These are phyloP conservation scores for Dicyrtoma fusca DNA, from an alignment of 2,888 invertebrate species.

Conservation along the genomic window DNA sequence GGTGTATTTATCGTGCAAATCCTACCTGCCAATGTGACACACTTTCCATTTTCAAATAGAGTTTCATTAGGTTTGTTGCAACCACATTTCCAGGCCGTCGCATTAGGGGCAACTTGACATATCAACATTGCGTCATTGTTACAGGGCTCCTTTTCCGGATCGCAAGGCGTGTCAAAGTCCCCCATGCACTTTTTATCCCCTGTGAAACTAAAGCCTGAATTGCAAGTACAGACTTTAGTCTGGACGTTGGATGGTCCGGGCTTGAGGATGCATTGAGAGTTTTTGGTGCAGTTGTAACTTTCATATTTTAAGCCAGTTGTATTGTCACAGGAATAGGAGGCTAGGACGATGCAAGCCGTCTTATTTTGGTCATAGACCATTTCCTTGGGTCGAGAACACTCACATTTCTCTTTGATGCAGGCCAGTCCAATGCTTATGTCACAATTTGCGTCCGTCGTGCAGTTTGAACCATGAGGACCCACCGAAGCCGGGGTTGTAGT, in stretches of 20 bases:
- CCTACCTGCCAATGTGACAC: slow-evolving; percentile 20
- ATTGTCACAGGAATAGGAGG: slow-evolving; percentile 22
- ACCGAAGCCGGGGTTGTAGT: neutral
- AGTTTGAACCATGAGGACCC: slow-evolving; percentile 7
- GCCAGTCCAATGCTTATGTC: neutral
- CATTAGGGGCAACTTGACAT: slow-evolving; percentile 5
- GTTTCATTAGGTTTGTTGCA: slow-evolving; percentile 19
- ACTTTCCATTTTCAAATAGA: slow-evolving; percentile 25
- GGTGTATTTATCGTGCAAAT: neutral
- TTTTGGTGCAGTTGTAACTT: slow-evolving; percentile 14
- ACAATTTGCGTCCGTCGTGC: slow-evolving; percentile 17
- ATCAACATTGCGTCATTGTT: slow-evolving; percentile 17
- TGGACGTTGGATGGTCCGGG: neutral
- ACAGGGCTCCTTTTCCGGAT: neutral
- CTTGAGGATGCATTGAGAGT: slow-evolving; percentile 2
- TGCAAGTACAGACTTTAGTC: slow-evolving; percentile 18
- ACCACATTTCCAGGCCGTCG: slow-evolving; percentile 19
- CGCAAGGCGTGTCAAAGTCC: slow-evolving; percentile 22
- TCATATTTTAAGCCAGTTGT: neutral
- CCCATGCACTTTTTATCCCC: neutral
- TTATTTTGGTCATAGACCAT: slow-evolving; percentile 19
- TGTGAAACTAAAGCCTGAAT: neutral
- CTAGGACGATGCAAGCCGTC: slow-evolving; percentile 20
- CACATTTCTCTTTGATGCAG: slow-evolving; percentile 19
- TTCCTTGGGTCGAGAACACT: slow-evolving; percentile 22